These are phyloP conservation scores for Ceratosolen solmsi DNA, from an alignment of 1,140 invertebrate genomes.

Conservation along the genomic window DNA sequence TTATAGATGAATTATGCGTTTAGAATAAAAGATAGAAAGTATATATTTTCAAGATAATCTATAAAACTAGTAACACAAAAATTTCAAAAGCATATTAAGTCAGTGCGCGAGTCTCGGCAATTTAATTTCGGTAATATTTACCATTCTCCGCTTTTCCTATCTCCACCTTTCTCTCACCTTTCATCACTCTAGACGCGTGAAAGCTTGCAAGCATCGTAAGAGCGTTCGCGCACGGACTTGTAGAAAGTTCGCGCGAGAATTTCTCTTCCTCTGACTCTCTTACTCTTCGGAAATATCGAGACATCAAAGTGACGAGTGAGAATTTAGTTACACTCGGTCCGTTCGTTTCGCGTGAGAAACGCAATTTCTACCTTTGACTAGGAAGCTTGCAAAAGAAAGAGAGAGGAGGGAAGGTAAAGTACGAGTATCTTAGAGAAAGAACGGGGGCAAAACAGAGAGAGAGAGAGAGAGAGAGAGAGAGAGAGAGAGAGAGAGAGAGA, in stretches of 20 bases:
- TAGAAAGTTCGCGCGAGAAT: slow-evolving; percentile 40
- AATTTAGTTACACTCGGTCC: slow-evolving; percentile 54
- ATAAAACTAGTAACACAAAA: slow-evolving; percentile 11
- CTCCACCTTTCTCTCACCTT: slow-evolving; percentile 6
- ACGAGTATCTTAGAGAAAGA: too few relatives aligned
- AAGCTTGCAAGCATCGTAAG: slow-evolving; percentile 27
- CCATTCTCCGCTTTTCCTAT: not conserved
- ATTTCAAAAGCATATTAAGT: slow-evolving; percentile 25
- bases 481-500: not conserved
- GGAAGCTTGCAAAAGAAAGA: not conserved
- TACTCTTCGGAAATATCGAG: slow-evolving; percentile 48
- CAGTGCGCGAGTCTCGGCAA: not conserved
- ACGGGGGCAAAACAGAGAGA: too few relatives aligned
- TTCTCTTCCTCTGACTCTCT: slow-evolving; percentile 6
- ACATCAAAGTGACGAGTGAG: slow-evolving; percentile 51
- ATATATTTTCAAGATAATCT: too few relatives aligned
- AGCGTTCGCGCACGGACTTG: slow-evolving; percentile 15
- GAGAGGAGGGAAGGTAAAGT: not conserved
- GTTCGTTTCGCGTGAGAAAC: slow-evolving; percentile 53
- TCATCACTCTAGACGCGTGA: slow-evolving; percentile 18
- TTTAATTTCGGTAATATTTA: slow-evolving; percentile 41
- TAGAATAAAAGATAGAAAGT: too few relatives aligned
- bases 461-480: not conserved
- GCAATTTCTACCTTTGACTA: slow-evolving; percentile 61
- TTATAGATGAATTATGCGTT: too few relatives aligned